Evolutionary conservation across 2,113 vertebrate species (phyloP).

Genomic region (Gobio gobio): DNA sequence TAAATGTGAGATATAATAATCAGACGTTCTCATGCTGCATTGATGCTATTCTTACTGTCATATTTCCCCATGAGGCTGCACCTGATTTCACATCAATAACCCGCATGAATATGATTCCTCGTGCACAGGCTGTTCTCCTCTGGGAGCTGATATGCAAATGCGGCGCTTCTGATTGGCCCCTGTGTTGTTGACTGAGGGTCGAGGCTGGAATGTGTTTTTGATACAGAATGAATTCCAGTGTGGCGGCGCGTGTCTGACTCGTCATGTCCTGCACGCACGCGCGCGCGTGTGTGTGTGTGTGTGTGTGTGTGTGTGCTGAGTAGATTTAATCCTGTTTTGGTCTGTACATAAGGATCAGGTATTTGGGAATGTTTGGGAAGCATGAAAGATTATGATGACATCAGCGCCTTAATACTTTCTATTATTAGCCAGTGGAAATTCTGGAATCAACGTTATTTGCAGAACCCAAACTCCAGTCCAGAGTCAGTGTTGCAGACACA

Average conservation of each 20-base stretch:
- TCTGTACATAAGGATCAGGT: constrained; percentile 22
- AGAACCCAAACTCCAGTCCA: neutral
- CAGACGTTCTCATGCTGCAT: neutral
- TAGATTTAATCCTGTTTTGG: constrained; percentile 51
- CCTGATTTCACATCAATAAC: neutral
- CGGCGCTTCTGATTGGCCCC: constrained; percentile 28
- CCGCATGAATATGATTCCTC: neutral
- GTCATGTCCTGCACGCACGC: too few species aligned
- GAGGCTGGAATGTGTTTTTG: constrained; percentile 50
- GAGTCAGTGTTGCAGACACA: too few species aligned
- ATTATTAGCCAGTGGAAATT: constrained; percentile 4
- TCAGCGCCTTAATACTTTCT: constrained; percentile 1
- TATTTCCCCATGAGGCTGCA: neutral
- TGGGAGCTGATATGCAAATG: constrained; percentile 35
- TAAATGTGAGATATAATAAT: neutral
- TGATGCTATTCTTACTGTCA: neutral
- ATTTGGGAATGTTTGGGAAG: neutral
- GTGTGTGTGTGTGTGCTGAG: constrained; percentile 38
- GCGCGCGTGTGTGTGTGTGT: too few species aligned
- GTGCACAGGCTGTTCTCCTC: neutral
- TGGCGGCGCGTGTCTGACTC: constrained; percentile 5
- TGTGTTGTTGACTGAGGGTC: constrained; percentile 20
- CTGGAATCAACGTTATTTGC: neutral
- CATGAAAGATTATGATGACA: constrained; percentile 13
- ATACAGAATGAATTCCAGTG: constrained; percentile 41